Conservation (phyloP, 1,140 invertebrate species). For the Atta colombica region DNA sequence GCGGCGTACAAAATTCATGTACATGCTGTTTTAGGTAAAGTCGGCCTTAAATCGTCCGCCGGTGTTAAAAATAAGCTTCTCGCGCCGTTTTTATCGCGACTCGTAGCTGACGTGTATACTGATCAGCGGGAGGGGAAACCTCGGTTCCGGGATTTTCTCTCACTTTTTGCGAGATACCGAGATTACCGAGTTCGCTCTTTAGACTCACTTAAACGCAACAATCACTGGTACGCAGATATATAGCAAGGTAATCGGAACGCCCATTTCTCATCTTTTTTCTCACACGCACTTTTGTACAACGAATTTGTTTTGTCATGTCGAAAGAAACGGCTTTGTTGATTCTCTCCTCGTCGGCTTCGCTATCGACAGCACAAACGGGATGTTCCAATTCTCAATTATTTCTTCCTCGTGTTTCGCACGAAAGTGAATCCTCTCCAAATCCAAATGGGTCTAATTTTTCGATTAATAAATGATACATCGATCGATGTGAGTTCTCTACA, state of each 20-base stretch:
- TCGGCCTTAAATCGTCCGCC: conserved; percentile 23
- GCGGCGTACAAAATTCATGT: conserved; percentile 20
- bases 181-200: conserved; percentile 6
- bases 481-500: neutral
- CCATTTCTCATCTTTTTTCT: neutral
- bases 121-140: conserved; percentile 26
- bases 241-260: conserved; percentile 37
- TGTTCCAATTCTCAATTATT: conserved; percentile 20
- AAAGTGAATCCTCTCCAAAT: neutral
- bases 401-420: neutral
- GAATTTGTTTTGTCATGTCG: conserved; percentile 28
- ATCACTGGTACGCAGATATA: conserved; percentile 15
- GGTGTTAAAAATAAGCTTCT: conserved; percentile 39
- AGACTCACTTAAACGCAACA: conserved; percentile 32
- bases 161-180: neutral
- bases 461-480: conserved; percentile 62
- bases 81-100: conserved; percentile 32
- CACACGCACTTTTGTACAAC: conserved; percentile 50
- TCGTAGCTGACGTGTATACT: neutral
- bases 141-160: neutral
- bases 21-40: conserved; percentile 1
- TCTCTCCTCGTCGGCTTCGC: conserved; percentile 32
- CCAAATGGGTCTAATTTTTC: conserved; percentile 41
- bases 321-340: conserved; percentile 44
- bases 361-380: conserved; percentile 15